Conservation (phyloP, 2,113 vertebrate species). For the Pseudonaja textilis region DNA sequence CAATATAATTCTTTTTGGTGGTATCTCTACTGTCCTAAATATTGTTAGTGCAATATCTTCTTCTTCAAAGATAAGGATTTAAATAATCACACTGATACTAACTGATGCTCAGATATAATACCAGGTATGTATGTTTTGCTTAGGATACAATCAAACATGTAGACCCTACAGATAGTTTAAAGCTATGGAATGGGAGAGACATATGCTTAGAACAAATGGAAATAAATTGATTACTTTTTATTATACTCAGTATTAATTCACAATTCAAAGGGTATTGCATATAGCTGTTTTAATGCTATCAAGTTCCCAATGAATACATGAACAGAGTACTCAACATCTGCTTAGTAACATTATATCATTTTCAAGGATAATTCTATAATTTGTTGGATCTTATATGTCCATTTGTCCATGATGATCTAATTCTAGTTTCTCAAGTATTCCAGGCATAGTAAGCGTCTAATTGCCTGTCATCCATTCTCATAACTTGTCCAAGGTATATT, state of each 20-base stretch:
- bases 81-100: background rate
- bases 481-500: background rate
- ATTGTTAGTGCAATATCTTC: background rate
- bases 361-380: background rate
- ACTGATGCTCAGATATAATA: background rate
- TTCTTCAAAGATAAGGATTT: background rate
- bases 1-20: background rate
- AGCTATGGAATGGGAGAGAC: background rate
- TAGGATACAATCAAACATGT: background rate
- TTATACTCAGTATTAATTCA: background rate
- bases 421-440: background rate
- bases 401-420: background rate
- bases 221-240: background rate
- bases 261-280: background rate
- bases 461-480: background rate
- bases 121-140: background rate
- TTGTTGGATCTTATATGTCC: background rate
- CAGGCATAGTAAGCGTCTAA: background rate
- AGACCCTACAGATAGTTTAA: background rate
- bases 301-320: background rate
- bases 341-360: background rate
- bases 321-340: background rate
- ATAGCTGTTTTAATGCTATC: background rate
- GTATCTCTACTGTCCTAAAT: background rate
- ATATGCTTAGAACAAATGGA: background rate